Conservation (phyloP, 1,140 invertebrate species). For the Apis dorsata region DNA sequence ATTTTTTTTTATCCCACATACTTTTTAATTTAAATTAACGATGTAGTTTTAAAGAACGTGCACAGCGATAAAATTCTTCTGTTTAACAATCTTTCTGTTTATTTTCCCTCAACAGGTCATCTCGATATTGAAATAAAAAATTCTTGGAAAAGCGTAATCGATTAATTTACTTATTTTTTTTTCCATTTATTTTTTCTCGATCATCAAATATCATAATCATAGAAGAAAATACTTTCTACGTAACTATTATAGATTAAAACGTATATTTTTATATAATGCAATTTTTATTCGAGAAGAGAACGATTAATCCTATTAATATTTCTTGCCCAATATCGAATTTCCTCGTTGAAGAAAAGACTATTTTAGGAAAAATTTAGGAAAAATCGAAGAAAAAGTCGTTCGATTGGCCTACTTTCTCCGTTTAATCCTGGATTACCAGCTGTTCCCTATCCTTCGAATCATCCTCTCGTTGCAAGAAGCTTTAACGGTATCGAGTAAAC, state of each 20-base stretch:
- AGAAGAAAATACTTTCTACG: too few species aligned
- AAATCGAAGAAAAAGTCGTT: neutral
- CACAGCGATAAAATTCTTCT: too few species aligned
- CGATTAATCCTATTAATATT: neutral
- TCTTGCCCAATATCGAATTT: neutral
- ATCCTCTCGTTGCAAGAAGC: neutral
- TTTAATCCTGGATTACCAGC: conserved; percentile 32
- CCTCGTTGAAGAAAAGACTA: neutral
- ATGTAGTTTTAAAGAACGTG: too few species aligned
- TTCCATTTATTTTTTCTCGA: too few species aligned
- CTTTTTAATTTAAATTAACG: neutral
- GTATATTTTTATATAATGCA: too few species aligned
- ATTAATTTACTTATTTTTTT: too few species aligned
- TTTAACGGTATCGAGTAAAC: neutral
- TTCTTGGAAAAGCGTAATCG: too few species aligned
- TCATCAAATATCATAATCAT: too few species aligned
- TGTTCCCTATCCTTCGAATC: conserved; percentile 22
- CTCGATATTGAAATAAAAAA: too few species aligned
- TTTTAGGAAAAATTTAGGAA: conserved; percentile 17
- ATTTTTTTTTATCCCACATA: neutral
- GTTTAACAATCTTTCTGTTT: too few species aligned
- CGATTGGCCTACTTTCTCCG: conserved; percentile 9
- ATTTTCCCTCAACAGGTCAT: too few species aligned
- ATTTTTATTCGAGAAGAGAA: neutral
- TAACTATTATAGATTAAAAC: too few species aligned